Base-by-base conservation (phyloP, 2,888 invertebrate species). In the Phymatocera aterrima region DNA sequence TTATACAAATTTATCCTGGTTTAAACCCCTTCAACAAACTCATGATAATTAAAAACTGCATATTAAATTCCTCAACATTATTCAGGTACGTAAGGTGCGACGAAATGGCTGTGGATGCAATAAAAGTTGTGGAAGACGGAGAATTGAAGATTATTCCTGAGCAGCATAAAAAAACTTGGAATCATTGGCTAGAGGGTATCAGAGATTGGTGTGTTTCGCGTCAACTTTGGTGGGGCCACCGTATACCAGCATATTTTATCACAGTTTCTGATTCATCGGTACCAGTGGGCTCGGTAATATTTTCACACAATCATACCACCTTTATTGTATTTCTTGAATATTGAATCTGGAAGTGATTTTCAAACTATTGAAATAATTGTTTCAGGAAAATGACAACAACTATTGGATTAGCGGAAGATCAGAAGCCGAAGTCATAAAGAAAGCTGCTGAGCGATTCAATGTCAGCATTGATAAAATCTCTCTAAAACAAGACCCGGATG, bases 151-250 rank as follows among this genome's bases (percentile, higher is more conserved):
- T 99, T 78, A 94, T 98, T 78, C 99, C 99, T 0, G 97, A 97
- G 82, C 94, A 94, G 77, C 98, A 98, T 91, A 95, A 95, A 83
- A 97, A 97, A 91, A 97, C 94, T 43, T 99, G 99, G 99, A 95
- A 94, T 90, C 94, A 95, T 87, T 99, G 99, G 99, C 95, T 99
- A 94, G 96, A 96, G 87, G 97, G 97, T 87, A 98, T 98, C 83
- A 94, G 98, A 3, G 99, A 99, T 91, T 99, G 99, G 99, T 99
- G 99, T 91, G 97, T 99, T 79, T 99, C 99, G 0, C 93, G 97
- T 1, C 99, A 99, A 91, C 92, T 99, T 78, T 99, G 99, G 99
- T 99, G 99, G 99, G 99, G 99, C 0, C 99, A 99, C 91, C 94
- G 97, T 79, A 98, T 99, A 83, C 99, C 99, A 0, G 98, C 97